phyloP scores from a whole-genome alignment of 2,797 vertebrate species.

The Trematomus bernacchii region DNA sequence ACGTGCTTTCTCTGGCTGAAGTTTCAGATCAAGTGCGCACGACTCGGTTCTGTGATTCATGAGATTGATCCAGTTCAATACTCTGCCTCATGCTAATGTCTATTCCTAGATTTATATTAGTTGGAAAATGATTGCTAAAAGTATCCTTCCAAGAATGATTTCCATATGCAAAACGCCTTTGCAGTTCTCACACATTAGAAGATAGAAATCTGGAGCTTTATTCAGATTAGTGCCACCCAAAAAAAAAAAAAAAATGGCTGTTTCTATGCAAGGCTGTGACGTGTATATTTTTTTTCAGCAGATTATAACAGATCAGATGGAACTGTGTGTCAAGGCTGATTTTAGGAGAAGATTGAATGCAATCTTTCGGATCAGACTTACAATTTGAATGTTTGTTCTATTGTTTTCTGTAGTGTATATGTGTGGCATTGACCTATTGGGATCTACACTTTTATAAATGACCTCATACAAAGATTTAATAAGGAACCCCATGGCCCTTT shows the following conservation, averaged over 20 bases:
- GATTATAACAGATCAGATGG: slow-evolving; percentile 25
- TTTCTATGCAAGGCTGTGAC: not conserved
- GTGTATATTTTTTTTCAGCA: slow-evolving; percentile 9
- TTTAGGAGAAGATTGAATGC: slow-evolving; percentile 7
- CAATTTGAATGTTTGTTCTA: not conserved
- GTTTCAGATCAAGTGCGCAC: not conserved
- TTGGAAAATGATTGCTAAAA: not conserved
- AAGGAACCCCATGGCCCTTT: not conserved
- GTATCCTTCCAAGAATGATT: not conserved
- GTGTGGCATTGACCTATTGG: not conserved
- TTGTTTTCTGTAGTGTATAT: not conserved
- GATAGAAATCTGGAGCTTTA: slow-evolving; percentile 10
- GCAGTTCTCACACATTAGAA: not conserved
- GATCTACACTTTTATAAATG: not conserved
- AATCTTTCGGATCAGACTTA: not conserved
- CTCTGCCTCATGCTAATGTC: not conserved
- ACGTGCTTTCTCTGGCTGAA: not conserved
- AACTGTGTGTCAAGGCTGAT: slow-evolving; percentile 21
- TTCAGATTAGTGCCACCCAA: not conserved
- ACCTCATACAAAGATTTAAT: not conserved
- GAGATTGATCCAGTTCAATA: slow-evolving; percentile 24
- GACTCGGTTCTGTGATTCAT: slow-evolving; percentile 23
- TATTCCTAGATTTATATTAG: not conserved
- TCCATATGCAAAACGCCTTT: not conserved
- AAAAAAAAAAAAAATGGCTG: not conserved